phyloP scores from a whole-genome alignment of 2,888 invertebrate species.

The Ennomos fuscantarius region DNA sequence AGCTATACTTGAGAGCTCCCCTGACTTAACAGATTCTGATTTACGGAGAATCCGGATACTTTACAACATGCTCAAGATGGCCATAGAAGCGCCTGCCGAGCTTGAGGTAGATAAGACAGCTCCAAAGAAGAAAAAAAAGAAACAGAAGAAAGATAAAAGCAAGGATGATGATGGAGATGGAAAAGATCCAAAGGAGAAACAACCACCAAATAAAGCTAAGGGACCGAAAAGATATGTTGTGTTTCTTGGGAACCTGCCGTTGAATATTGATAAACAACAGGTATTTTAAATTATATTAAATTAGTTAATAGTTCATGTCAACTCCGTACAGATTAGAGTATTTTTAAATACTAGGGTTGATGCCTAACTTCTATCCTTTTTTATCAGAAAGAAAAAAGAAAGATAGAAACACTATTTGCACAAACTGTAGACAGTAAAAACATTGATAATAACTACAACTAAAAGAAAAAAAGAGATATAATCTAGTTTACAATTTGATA shows the following conservation, averaged over 20 bases:
- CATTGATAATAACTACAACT: too few species aligned
- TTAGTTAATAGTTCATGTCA: background rate
- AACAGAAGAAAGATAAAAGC: conserved; percentile 35
- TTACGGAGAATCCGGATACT: conserved; percentile 69
- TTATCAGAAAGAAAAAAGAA: too few species aligned
- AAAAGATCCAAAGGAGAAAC: conserved; percentile 19
- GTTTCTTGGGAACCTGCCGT: conserved; percentile 75
- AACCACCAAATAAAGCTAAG: conserved; percentile 40
- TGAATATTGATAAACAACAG: conserved; percentile 64
- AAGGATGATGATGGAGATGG: conserved; percentile 33
- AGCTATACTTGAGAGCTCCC: conserved; percentile 52
- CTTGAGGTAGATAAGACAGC: conserved; percentile 4
- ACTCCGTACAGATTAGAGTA: too few species aligned
- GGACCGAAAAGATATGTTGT: conserved; percentile 77
- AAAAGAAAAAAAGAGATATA: too few species aligned
- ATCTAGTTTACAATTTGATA: too few species aligned
- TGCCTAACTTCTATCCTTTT: too few species aligned
- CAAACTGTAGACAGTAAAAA: too few species aligned
- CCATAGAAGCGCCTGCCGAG: conserved; percentile 34
- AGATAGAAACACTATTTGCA: too few species aligned
- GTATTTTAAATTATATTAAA: conserved; percentile 46
- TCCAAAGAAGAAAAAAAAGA: conserved; percentile 31
- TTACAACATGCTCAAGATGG: conserved; percentile 68
- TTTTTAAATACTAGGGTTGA: too few species aligned
- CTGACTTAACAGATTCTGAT: conserved; percentile 57